A percentile compares a stretch with the other conserved stretches of the same genome.
Conservation (phyloP, 2,797 vertebrate genomes). For the Diceros bicornis region DNA sequence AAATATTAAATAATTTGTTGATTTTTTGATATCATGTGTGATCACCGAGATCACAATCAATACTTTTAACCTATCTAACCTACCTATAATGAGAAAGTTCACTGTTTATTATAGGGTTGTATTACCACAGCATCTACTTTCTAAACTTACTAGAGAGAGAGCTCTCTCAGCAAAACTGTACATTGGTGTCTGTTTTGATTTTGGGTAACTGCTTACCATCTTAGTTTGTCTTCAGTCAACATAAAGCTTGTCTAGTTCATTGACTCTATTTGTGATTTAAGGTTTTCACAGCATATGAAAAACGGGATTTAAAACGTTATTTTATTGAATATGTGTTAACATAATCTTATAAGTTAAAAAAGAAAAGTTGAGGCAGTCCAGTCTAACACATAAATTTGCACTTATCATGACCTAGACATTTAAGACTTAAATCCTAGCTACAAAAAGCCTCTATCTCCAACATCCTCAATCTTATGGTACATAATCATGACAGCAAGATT, state of each 20-base stretch:
- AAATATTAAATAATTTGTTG: background rate
- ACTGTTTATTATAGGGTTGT: background rate
- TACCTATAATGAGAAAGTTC: background rate
- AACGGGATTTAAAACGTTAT: constrained; percentile 21
- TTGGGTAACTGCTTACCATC: background rate
- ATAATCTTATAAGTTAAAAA: background rate
- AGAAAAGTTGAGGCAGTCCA: background rate
- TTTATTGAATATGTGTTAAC: background rate
- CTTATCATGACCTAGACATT: background rate
- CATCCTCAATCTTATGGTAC: background rate
- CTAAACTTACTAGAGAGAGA: background rate
- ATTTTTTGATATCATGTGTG: background rate
- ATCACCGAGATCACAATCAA: background rate
- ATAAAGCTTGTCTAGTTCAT: background rate
- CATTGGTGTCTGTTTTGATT: background rate
- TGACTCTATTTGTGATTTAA: background rate
- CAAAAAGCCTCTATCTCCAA: background rate
- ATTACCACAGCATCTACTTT: background rate
- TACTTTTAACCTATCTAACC: background rate
- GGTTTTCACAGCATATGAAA: background rate
- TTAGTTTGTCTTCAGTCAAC: background rate
- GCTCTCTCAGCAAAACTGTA: rapidly evolving
- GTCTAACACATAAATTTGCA: background rate
- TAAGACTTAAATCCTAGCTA: background rate
- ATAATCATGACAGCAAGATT: background rate